These are phyloP conservation scores for Microctenopoma stevenorrisi DNA, from an alignment of 2,797 vertebrate genomes.

Conservation along the genomic window DNA sequence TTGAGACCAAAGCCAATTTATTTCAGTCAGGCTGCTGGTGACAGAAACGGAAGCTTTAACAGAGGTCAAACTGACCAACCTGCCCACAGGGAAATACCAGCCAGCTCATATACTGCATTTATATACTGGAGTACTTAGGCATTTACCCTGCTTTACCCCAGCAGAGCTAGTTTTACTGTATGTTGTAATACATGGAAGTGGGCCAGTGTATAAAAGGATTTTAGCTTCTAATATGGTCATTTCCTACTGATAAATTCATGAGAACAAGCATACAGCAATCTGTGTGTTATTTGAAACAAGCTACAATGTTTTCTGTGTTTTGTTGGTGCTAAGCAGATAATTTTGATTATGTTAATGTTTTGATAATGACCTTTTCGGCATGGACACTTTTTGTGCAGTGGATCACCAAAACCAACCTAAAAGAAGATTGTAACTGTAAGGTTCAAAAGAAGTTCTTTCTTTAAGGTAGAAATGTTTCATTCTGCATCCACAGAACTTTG, in stretches of 20 bases:
- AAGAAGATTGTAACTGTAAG: too few species aligned
- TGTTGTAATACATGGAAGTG: conserved; percentile 50
- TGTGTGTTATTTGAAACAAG: background rate
- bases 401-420: too few species aligned
- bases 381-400: too few species aligned
- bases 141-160: conserved; percentile 42
- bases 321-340: too few species aligned
- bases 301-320: too few species aligned
- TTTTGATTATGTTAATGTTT: too few species aligned
- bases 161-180: conserved; percentile 62
- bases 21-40: conserved; percentile 76
- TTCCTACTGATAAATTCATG: background rate
- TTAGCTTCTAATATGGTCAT: conserved; percentile 5
- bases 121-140: conserved; percentile 60
- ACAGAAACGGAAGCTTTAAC: conserved; percentile 79
- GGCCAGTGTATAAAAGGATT: conserved; percentile 1
- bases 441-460: too few species aligned
- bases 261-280: background rate
- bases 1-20: conserved; percentile 83
- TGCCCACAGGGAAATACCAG: conserved; percentile 72
- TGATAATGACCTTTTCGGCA: too few species aligned
- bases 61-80: conserved; percentile 77
- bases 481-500: too few species aligned
- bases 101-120: conserved; percentile 63
- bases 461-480: too few species aligned